Percentiles rank a stretch among this genome's conserved stretches.
phyloP scores from a whole-genome alignment of 2,113 vertebrate genomes.

The Gopherus flavomarginatus region DNA sequence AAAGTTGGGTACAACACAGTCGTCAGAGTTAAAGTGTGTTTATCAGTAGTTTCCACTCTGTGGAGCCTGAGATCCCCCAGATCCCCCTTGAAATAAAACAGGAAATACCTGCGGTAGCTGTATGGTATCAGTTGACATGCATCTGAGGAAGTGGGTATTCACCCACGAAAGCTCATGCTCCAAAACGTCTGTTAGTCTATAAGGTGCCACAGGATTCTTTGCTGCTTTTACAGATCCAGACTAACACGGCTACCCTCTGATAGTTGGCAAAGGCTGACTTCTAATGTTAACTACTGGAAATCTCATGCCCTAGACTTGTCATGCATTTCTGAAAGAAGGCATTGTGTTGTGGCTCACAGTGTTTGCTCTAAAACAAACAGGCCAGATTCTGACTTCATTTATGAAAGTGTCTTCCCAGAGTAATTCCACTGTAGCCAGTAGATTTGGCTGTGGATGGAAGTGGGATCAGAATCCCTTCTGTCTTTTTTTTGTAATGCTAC shows the following conservation, averaged over 20 bases:
- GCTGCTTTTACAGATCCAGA: too few relatives aligned
- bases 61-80: background rate
- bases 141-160: too few relatives aligned
- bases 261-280: background rate
- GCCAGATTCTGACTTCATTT: background rate
- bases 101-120: background rate
- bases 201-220: too few relatives aligned
- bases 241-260: too few relatives aligned
- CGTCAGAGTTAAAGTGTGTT: background rate
- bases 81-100: background rate
- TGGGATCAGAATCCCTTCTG: background rate
- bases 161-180: too few relatives aligned
- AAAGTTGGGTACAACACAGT: background rate
- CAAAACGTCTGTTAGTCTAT: too few relatives aligned
- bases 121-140: background rate
- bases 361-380: background rate
- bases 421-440: background rate
- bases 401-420: background rate
- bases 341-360: fast-evolving
- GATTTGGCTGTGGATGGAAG: fast-evolving
- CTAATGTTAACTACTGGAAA: background rate
- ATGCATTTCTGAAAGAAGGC: fast-evolving
- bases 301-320: fast-evolving
- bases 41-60: background rate
- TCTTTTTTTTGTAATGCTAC: background rate